Percentiles rank a stretch among this genome's conserved stretches.
phyloP scores from a whole-genome alignment of 2,797 vertebrate genomes.

The Alauda arvensis region DNA sequence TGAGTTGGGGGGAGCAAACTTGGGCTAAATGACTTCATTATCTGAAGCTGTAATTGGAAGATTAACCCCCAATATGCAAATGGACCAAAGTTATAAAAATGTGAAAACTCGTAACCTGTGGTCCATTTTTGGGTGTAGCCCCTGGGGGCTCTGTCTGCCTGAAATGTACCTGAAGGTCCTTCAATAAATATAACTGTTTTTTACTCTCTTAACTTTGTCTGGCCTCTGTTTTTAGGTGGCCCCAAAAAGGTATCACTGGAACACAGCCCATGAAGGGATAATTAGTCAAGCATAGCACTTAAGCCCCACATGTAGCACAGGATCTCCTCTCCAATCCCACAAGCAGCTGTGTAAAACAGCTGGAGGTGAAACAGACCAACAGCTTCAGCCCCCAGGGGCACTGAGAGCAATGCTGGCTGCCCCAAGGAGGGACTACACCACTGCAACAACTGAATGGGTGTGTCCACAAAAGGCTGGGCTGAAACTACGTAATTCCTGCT shows the following conservation, averaged over 20 bases:
- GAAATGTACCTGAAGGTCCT: neutral
- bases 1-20: neutral
- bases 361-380: neutral
- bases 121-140: neutral
- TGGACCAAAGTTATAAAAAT: neutral
- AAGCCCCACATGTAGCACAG: neutral
- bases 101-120: fast-evolving
- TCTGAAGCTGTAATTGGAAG: fast-evolving
- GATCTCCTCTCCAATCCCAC: neutral
- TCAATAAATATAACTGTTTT: neutral
- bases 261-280: neutral
- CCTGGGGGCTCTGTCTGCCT: neutral
- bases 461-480: neutral
- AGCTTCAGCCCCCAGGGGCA: neutral
- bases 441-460: too few species aligned
- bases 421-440: neutral
- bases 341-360: neutral
- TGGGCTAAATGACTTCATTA: neutral
- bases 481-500: neutral
- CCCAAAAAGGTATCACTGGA: neutral
- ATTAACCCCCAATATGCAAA: neutral
- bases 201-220: too few species aligned
- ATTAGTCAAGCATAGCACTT: neutral
- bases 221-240: neutral
- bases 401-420: neutral